Conservation (phyloP, 2,113 vertebrate species). For the Plestiodon gilberti region DNA sequence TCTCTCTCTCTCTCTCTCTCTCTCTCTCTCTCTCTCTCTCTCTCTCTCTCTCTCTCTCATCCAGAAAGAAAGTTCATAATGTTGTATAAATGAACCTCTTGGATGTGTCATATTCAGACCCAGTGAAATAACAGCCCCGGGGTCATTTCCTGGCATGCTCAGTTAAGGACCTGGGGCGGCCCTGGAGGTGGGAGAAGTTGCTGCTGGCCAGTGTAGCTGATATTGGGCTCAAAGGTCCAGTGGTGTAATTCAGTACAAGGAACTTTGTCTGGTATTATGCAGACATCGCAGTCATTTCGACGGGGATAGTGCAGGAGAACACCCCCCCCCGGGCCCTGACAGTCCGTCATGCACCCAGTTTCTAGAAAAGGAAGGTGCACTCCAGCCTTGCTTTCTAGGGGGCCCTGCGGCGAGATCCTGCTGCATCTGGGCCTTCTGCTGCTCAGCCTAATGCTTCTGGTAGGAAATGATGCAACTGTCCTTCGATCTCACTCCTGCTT, state of each 20-base stretch:
- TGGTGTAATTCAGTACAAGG: not conserved
- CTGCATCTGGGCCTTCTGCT: too few species aligned
- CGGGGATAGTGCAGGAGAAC: not conserved
- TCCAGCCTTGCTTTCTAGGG: not conserved
- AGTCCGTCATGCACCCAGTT: not conserved
- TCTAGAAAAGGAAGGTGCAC: not conserved
- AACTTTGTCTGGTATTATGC: not conserved
- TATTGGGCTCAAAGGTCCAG: too few species aligned
- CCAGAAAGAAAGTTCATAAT: not conserved
- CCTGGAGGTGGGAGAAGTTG: too few species aligned
- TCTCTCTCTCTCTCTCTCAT: not conserved
- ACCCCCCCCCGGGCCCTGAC: too few species aligned
- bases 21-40: not conserved
- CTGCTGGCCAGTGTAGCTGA: too few species aligned
- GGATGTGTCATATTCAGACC: not conserved
- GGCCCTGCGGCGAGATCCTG: too few species aligned
- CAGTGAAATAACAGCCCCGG: not conserved
- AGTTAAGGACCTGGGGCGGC: too few species aligned
- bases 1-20: not conserved
- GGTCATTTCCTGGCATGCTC: too few species aligned
- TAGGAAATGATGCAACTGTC: too few species aligned
- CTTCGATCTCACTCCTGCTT: slow-evolving; percentile 11
- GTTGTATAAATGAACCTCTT: not conserved
- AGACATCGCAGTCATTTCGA: not conserved
- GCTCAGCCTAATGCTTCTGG: not conserved